Evolutionary conservation across 1,140 invertebrate species (phyloP).

Genomic region (Bradynema listronoti): DNA sequence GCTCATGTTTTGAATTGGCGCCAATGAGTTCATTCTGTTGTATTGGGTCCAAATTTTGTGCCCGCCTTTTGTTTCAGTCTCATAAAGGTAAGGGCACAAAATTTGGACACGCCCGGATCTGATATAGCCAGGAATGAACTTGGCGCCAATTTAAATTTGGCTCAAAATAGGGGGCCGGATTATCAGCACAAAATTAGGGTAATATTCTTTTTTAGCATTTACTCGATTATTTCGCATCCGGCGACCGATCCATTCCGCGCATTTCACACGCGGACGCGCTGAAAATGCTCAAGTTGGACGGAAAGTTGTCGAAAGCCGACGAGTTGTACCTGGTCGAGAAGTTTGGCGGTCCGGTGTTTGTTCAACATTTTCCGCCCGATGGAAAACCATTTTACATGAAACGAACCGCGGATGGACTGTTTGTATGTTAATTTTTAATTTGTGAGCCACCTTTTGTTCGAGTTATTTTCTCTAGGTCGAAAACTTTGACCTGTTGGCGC

Average conservation of each 20-base stretch:
- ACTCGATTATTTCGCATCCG: neutral
- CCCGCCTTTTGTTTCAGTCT: too few species aligned
- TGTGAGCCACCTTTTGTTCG: neutral
- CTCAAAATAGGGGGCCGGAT: too few species aligned
- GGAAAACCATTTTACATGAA: slow-evolving; percentile 93
- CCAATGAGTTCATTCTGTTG: too few species aligned
- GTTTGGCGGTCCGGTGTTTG: slow-evolving; percentile 74
- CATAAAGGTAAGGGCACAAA: too few species aligned
- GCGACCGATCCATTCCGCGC: slow-evolving; percentile 18
- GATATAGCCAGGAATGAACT: too few species aligned
- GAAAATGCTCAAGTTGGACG: slow-evolving; percentile 14
- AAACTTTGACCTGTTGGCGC: slow-evolving; percentile 79
- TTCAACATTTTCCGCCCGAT: slow-evolving; percentile 76
- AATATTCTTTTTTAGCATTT: too few species aligned
- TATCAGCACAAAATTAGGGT: too few species aligned
- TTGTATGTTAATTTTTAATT: slow-evolving; percentile 47
- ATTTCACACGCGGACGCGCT: slow-evolving; percentile 29
- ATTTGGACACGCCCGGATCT: too few species aligned
- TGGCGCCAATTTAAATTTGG: too few species aligned
- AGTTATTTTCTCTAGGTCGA: slow-evolving; percentile 22
- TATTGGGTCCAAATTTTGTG: too few species aligned
- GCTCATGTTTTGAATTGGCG: too few species aligned
- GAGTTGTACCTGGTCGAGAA: slow-evolving; percentile 65
- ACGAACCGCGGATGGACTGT: slow-evolving; percentile 63
- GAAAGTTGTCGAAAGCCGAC: slow-evolving; percentile 74